Conservation (phyloP, 2,797 vertebrate species). For the Miichthys miiuy region DNA sequence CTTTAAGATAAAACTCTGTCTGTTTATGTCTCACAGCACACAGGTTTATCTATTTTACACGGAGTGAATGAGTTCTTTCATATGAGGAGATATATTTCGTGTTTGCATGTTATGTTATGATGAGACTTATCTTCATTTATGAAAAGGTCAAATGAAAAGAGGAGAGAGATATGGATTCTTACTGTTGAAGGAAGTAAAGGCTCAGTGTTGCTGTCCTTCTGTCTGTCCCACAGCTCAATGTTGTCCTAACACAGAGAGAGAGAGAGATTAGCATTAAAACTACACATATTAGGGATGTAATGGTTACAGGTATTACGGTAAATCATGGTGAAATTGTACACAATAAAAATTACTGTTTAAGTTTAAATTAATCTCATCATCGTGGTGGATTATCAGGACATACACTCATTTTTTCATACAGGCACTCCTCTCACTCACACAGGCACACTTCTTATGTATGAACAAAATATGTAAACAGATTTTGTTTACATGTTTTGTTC, state of each 20-base stretch:
- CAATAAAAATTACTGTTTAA: too few relatives aligned
- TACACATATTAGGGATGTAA: neutral
- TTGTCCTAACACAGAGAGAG: constrained; percentile 30
- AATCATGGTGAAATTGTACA: too few relatives aligned
- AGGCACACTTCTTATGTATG: too few relatives aligned
- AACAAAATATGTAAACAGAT: too few relatives aligned
- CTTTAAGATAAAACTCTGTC: constrained; percentile 2
- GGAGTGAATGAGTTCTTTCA: constrained; percentile 19
- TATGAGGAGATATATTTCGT: neutral
- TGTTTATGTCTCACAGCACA: neutral
- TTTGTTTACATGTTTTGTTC: too few relatives aligned
- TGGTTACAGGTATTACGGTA: too few relatives aligned
- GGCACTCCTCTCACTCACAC: too few relatives aligned
- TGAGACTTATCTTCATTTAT: constrained; percentile 8
- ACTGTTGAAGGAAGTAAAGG: constrained; percentile 60
- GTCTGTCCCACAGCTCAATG: constrained; percentile 45
- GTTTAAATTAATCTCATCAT: too few relatives aligned
- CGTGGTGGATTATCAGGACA: too few relatives aligned
- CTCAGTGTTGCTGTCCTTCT: constrained; percentile 2
- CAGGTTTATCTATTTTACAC: neutral
- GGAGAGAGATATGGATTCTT: constrained; percentile 16
- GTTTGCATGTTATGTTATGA: constrained; percentile 40
- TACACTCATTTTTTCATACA: too few relatives aligned
- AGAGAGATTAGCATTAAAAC: neutral
- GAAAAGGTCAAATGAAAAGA: neutral